Evolutionary conservation across 2,888 invertebrate genomes (phyloP).

Genomic region (Eurytoma californica): DNA sequence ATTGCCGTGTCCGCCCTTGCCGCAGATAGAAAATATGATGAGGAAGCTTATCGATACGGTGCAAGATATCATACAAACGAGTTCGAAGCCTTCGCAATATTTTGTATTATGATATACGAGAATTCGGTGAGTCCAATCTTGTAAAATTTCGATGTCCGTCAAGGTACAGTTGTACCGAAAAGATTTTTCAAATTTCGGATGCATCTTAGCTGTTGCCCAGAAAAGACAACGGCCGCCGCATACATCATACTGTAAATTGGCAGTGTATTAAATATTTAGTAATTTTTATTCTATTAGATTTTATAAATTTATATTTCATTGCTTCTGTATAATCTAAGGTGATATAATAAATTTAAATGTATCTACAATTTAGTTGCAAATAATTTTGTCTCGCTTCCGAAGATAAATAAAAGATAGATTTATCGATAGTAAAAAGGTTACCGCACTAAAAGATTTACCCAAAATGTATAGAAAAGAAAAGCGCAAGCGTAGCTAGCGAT

Average conservation of each 20-base stretch:
- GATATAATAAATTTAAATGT: too few relatives aligned
- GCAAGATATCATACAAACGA: conserved; percentile 32
- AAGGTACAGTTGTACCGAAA: too few relatives aligned
- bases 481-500: conserved; percentile 62
- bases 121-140: conserved; percentile 62
- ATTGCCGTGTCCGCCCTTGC: conserved; percentile 76
- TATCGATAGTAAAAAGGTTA: too few relatives aligned
- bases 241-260: conserved; percentile 12
- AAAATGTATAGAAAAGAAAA: conserved; percentile 63
- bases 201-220: conserved; percentile 17
- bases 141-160: background rate
- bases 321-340: background rate
- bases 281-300: too few relatives aligned
- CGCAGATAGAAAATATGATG: conserved; percentile 77
- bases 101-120: conserved; percentile 76
- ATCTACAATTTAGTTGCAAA: too few relatives aligned
- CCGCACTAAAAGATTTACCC: conserved; percentile 58
- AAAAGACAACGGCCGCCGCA: conserved; percentile 42
- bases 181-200: too few relatives aligned
- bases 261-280: background rate
- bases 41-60: conserved; percentile 59
- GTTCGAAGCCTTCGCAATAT: conserved; percentile 63
- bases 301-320: background rate
- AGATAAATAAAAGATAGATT: too few relatives aligned
- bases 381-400: background rate